phyloP scores from a whole-genome alignment of 2,888 invertebrate genomes.

The Pyralis farinalis region DNA sequence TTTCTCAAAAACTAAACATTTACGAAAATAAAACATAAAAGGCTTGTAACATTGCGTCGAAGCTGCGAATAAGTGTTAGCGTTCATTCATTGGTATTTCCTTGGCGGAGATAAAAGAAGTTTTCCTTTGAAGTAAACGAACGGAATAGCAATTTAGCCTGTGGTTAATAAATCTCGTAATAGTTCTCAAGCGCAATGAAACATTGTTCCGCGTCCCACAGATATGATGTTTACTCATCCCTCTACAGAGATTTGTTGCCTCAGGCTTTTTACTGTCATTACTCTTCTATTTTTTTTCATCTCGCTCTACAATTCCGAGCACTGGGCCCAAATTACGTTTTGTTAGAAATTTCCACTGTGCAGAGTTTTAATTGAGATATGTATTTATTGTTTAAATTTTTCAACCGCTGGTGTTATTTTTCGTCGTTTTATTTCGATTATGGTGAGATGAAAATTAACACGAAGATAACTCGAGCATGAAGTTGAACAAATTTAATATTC shows the following conservation, averaged over 20 bases:
- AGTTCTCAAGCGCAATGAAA: conserved; percentile 23
- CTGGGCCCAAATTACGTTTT: conserved; percentile 31
- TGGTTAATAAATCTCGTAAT: conserved; percentile 26
- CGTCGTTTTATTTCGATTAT: background rate
- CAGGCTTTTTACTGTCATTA: conserved; percentile 42
- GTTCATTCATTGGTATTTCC: too few species aligned
- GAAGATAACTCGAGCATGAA: background rate
- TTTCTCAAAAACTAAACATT: too few species aligned
- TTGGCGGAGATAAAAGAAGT: background rate
- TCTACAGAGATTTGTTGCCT: conserved; percentile 47
- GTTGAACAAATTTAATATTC: background rate
- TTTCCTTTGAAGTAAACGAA: conserved; percentile 9
- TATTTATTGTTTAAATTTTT: conserved; percentile 41
- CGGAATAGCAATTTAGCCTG: conserved; percentile 15
- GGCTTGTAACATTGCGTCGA: too few species aligned
- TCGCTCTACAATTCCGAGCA: conserved; percentile 19
- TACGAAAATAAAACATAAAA: too few species aligned
- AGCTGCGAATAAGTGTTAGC: too few species aligned
- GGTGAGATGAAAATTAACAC: background rate
- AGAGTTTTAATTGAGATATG: conserved; percentile 45
- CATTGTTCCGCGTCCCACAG: conserved; percentile 28
- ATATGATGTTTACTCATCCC: conserved; percentile 46
- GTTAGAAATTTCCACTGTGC: conserved; percentile 15
- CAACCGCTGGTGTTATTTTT: conserved; percentile 6
- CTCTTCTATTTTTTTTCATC: conserved; percentile 30